Percentiles rank a stretch among this genome's conserved stretches.
Conservation (phyloP, 1,140 invertebrate genomes). For the Diabrotica undecimpunctata region DNA sequence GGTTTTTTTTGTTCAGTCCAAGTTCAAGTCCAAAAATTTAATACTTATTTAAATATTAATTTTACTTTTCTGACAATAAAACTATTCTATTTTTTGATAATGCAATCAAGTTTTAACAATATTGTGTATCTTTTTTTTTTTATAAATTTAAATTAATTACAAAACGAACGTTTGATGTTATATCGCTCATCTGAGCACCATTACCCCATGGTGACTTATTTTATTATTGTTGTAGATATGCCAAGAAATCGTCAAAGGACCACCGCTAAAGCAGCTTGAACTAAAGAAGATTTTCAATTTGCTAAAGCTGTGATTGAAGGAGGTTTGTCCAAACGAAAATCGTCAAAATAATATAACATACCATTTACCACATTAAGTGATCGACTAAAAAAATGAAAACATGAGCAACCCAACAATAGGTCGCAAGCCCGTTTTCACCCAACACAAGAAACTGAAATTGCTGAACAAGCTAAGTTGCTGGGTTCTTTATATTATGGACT, state of each 20-base stretch:
- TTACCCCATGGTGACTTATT: constrained; percentile 11
- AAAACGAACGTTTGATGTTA: constrained; percentile 15
- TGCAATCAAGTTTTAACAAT: constrained; percentile 8
- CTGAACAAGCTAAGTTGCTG: constrained; percentile 28
- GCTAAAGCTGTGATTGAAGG: constrained; percentile 17
- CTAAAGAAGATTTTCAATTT: constrained; percentile 12
- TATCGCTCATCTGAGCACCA: constrained; percentile 16
- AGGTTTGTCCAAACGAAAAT: constrained; percentile 18
- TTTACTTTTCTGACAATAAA: not conserved
- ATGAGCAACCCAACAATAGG: constrained; percentile 32
- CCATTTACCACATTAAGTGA: constrained; percentile 21
- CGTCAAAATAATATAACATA: constrained; percentile 19
- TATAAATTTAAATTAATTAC: constrained; percentile 13
- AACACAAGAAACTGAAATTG: constrained; percentile 38
- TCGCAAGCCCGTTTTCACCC: constrained; percentile 35
- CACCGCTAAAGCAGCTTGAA: constrained; percentile 20
- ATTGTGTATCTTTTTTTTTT: constrained; percentile 7
- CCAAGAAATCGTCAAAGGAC: constrained; percentile 20
- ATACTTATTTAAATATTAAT: constrained; percentile 6
- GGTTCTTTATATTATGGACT: constrained; percentile 25
- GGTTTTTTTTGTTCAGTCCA: constrained; percentile 4
- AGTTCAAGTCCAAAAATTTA: constrained; percentile 6
- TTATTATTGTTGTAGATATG: constrained; percentile 20
- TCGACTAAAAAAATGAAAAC: constrained; percentile 23
- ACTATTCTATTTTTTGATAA: constrained; percentile 1